Evolutionary conservation across 2,888 invertebrate genomes (phyloP).

Genomic region (Apeira syringaria): DNA sequence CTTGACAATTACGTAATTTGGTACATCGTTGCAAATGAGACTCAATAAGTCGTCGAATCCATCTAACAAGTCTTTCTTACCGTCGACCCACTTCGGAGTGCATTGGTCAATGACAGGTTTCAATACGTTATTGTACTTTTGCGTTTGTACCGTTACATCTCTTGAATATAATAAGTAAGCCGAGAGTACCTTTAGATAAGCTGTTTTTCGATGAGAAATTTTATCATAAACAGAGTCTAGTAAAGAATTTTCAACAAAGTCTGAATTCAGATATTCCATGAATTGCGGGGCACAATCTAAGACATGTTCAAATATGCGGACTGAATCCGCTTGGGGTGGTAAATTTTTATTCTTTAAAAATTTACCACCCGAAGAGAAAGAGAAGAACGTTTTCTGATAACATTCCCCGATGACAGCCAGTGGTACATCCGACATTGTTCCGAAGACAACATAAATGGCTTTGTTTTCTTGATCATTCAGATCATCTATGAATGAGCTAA

Average conservation of each 20-base stretch:
- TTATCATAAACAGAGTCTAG: neutral
- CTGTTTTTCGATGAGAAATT: neutral
- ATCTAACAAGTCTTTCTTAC: neutral
- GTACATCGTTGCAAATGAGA: neutral
- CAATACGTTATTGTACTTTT: constrained; percentile 5
- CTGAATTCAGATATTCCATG: constrained; percentile 7
- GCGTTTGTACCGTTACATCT: constrained; percentile 4
- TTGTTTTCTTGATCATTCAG: constrained; percentile 9
- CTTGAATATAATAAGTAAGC: constrained; percentile 8
- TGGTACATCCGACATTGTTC: constrained; percentile 1
- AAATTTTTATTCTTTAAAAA: too few relatives aligned
- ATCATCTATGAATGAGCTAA: constrained; percentile 9
- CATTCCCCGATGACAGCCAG: constrained; percentile 2
- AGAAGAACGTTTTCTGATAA: constrained; percentile 10
- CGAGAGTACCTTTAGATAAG: constrained; percentile 1
- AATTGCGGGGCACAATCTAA: neutral
- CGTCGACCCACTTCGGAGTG: constrained; percentile 1
- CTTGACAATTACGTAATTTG: constrained; percentile 1
- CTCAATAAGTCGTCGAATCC: neutral
- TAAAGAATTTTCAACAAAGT: constrained; percentile 13
- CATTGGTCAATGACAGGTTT: constrained; percentile 4
- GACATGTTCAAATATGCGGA: neutral
- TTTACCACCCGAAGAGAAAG: too few relatives aligned
- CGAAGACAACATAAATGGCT: constrained; percentile 2
- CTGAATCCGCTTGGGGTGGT: neutral